Percentiles rank a stretch among this genome's conserved stretches.
These are phyloP conservation scores for Drosophila setifemur DNA, from an alignment of 1,140 invertebrate genomes.

Conservation along the genomic window DNA sequence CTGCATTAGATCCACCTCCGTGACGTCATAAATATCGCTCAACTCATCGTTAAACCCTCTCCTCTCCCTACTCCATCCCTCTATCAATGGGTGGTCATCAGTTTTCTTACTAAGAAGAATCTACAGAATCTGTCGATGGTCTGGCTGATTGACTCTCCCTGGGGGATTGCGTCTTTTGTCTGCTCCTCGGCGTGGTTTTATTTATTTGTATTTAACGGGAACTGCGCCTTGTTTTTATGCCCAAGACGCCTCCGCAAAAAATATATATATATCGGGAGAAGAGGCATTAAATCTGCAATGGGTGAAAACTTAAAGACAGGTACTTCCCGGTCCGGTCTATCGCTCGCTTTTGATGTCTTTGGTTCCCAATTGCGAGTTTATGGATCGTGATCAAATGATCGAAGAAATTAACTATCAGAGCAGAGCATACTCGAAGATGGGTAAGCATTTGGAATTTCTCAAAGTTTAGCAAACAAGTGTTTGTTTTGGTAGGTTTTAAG, in stretches of 20 bases:
- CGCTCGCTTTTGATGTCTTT: slow-evolving; percentile 24
- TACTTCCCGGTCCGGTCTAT: slow-evolving; percentile 25
- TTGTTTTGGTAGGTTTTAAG: background rate
- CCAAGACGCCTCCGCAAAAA: slow-evolving; percentile 19
- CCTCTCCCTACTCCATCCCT: background rate
- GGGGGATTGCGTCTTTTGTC: slow-evolving; percentile 26
- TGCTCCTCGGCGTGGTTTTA: slow-evolving; percentile 33
- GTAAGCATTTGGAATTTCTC: background rate
- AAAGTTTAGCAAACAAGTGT: slow-evolving; percentile 8
- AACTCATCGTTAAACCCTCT: background rate
- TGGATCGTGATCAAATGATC: background rate
- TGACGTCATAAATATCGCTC: slow-evolving; percentile 51
- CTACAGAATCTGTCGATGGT: slow-evolving; percentile 47
- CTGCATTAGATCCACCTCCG: slow-evolving; percentile 21
- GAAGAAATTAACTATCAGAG: background rate
- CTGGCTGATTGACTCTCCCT: slow-evolving; percentile 40
- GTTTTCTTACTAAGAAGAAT: slow-evolving; percentile 18
- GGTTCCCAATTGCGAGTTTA: background rate
- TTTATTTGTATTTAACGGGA: slow-evolving; percentile 70
- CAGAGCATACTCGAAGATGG: background rate
- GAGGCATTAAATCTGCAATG: slow-evolving; percentile 1
- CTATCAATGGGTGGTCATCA: slow-evolving; percentile 48
- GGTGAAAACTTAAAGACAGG: slow-evolving; percentile 11
- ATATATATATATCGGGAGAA: background rate
- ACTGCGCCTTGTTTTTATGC: slow-evolving; percentile 61